Conservation (phyloP, 1,140 invertebrate species). For the Galleria mellonella region DNA sequence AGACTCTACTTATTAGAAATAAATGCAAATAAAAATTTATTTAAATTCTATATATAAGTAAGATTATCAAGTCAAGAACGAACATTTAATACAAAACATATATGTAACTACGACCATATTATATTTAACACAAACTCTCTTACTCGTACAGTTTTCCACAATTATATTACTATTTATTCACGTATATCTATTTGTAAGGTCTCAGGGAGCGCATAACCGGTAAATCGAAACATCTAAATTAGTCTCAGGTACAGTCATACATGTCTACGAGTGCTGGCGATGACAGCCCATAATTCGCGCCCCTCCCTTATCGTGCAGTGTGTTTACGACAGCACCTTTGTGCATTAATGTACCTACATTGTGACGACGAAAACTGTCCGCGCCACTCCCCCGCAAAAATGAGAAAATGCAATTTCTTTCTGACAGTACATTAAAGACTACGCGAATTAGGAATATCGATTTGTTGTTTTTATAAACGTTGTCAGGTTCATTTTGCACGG, state of each 20-base stretch:
- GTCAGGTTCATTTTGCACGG: background rate
- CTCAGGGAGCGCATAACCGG: background rate
- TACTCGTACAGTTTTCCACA: no score
- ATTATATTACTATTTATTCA: no score
- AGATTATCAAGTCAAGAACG: no score
- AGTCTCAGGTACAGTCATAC: constrained; percentile 47
- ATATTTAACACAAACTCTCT: no score
- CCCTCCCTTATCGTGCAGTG: constrained; percentile 19
- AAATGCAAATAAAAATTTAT: no score
- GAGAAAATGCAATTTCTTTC: constrained; percentile 53
- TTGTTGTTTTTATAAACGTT: background rate
- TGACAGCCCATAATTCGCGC: constrained; percentile 62
- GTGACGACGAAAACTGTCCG: constrained; percentile 34
- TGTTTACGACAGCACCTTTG: constrained; percentile 54
- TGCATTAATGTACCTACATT: constrained; percentile 57
- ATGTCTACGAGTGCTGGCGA: constrained; percentile 18
- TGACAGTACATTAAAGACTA: constrained; percentile 34
- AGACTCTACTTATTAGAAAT: no score
- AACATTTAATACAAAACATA: no score
- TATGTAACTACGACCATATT: no score
- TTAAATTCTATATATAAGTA: no score
- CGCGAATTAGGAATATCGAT: constrained; percentile 12
- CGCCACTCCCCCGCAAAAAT: constrained; percentile 23
- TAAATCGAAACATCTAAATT: constrained; percentile 35
- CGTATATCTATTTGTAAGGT: no score